A percentile compares a stretch with the other conserved stretches of the same genome.
Conservation (phyloP, 2,888 invertebrate species). For the Aricia artaxerxes region DNA sequence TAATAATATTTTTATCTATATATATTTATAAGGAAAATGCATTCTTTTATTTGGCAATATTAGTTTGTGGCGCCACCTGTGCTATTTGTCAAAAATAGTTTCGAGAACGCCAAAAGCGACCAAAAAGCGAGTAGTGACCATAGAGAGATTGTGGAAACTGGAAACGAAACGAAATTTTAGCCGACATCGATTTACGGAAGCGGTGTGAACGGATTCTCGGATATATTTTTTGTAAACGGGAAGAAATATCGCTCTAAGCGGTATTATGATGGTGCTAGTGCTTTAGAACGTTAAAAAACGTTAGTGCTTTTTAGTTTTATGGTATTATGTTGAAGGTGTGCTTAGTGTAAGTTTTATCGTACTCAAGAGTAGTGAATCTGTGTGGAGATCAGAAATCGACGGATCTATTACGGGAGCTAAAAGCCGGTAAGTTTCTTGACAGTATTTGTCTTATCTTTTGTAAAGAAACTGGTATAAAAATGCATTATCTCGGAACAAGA, state of each 20-base stretch:
- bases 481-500: slow-evolving; percentile 38
- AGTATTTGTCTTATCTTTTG: not conserved
- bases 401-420: slow-evolving; percentile 56
- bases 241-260: slow-evolving; percentile 64
- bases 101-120: slow-evolving; percentile 17
- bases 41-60: not conserved
- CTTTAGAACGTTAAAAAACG: slow-evolving; percentile 60
- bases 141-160: slow-evolving; percentile 45
- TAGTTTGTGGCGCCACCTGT: slow-evolving; percentile 6
- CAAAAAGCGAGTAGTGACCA: slow-evolving; percentile 44
- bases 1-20: not conserved
- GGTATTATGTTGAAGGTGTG: slow-evolving; percentile 69
- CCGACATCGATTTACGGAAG: slow-evolving; percentile 73
- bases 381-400: slow-evolving; percentile 63
- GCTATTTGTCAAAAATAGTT: not conserved
- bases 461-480: not conserved
- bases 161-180: slow-evolving; percentile 59
- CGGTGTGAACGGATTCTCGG: slow-evolving; percentile 60
- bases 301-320: slow-evolving; percentile 67
- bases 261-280: slow-evolving; percentile 76
- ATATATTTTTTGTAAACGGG: slow-evolving; percentile 65
- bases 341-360: slow-evolving; percentile 72
- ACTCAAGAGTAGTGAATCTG: slow-evolving; percentile 60
- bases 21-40: not conserved
- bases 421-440: slow-evolving; percentile 62